These are phyloP conservation scores for Acridotheres tristis DNA, from an alignment of 2,797 vertebrate species.

Conservation along the genomic window DNA sequence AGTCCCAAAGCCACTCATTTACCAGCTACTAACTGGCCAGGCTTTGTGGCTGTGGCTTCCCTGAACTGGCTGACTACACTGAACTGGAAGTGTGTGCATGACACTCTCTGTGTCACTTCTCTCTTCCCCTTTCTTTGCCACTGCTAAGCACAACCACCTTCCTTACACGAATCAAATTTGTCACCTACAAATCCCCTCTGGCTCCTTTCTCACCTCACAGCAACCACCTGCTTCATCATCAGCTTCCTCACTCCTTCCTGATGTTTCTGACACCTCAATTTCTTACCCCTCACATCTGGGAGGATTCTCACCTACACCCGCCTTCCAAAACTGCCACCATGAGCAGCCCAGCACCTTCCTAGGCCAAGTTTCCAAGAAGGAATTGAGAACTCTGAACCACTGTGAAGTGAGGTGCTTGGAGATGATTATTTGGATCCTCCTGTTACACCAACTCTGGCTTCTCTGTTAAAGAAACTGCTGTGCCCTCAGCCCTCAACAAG, in stretches of 20 bases:
- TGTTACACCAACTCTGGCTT: rapidly evolving
- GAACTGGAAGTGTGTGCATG: not conserved
- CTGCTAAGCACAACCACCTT: not conserved
- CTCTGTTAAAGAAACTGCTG: not conserved
- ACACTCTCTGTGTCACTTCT: not conserved
- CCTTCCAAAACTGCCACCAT: not conserved
- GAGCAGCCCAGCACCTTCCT: not conserved
- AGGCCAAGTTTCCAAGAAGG: not conserved
- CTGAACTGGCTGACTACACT: not conserved
- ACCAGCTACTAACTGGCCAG: not conserved
- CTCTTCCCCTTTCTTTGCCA: not conserved
- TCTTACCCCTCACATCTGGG: not conserved
- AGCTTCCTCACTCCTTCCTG: not conserved
- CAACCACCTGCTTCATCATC: not conserved
- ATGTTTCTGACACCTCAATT: not conserved
- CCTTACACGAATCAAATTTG: not conserved
- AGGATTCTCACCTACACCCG: not conserved
- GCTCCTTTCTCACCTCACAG: not conserved
- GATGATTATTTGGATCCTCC: not conserved
- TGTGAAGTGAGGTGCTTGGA: not conserved
- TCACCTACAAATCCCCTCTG: not conserved
- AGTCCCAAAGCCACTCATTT: not conserved
- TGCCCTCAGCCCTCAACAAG: rapidly evolving
- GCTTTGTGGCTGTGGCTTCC: not conserved
- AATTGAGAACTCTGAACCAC: not conserved